A percentile compares a stretch with the other conserved stretches of the same genome.
These are phyloP conservation scores for Cardiocondyla obscurior DNA, from an alignment of 1,140 invertebrate genomes.

Conservation along the genomic window DNA sequence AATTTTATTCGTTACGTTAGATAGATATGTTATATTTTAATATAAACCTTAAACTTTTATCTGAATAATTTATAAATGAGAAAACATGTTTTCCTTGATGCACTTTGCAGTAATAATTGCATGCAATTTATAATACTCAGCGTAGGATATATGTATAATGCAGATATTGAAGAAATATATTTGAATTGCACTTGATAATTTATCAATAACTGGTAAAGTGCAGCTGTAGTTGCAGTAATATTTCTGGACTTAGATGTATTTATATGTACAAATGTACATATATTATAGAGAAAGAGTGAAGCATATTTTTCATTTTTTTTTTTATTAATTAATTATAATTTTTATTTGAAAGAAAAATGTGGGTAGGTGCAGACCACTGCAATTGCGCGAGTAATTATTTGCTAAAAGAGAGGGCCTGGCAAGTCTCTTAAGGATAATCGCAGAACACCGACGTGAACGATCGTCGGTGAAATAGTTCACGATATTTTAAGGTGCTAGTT, in stretches of 20 bases:
- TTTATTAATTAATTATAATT: not conserved
- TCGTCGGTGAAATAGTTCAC: not conserved
- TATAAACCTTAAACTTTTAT: not conserved
- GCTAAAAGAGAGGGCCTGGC: not conserved
- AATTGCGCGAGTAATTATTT: not conserved
- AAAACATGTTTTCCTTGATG: not conserved
- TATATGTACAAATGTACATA: not conserved
- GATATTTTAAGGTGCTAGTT: too few relatives aligned
- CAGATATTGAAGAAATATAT: not conserved
- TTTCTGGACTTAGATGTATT: not conserved
- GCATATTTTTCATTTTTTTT: not conserved
- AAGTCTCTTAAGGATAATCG: not conserved
- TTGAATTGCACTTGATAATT: not conserved
- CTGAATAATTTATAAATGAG: slow-evolving; percentile 1
- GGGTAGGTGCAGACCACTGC: not conserved
- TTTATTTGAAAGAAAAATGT: not conserved
- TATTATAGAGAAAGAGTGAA: not conserved
- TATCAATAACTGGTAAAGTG: not conserved
- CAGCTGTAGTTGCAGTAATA: not conserved
- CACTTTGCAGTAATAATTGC: not conserved
- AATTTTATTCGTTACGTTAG: not conserved
- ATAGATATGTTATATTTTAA: not conserved
- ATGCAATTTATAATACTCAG: not conserved
- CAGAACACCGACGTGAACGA: slow-evolving; percentile 3
- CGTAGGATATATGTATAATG: not conserved